A percentile compares a stretch with the other conserved stretches of the same genome.
phyloP scores from a whole-genome alignment of 2,888 invertebrate genomes.

The Drosophila imparisetae region DNA sequence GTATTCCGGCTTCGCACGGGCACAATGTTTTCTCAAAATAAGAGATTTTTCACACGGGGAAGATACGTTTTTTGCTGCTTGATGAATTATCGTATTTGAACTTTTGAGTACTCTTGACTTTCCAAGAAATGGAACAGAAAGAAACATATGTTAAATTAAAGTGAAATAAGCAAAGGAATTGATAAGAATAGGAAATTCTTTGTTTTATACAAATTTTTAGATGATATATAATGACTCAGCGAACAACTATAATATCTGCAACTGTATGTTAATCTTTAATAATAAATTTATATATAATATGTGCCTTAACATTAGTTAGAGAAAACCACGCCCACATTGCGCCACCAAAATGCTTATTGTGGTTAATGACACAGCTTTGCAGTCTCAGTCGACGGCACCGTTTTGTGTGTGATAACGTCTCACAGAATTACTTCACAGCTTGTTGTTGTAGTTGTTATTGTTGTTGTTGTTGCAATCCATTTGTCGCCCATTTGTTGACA shows the following conservation, averaged over 20 bases:
- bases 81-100: background rate
- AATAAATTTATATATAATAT: background rate
- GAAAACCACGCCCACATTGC: background rate
- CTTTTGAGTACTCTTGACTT: background rate
- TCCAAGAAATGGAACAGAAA: background rate
- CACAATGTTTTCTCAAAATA: background rate
- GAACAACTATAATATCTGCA: background rate
- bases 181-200: background rate
- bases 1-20: background rate
- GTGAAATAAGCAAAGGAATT: too few relatives aligned
- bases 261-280: background rate
- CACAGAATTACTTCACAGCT: slow-evolving; percentile 46
- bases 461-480: slow-evolving; percentile 36
- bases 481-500: slow-evolving; percentile 65
- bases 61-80: background rate
- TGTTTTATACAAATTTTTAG: background rate
- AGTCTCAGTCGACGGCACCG: slow-evolving; percentile 2
- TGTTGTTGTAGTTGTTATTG: slow-evolving; percentile 11
- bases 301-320: slow-evolving; percentile 3
- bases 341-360: slow-evolving; percentile 10
- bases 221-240: background rate
- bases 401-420: slow-evolving; percentile 38
- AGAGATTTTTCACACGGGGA: background rate
- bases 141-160: background rate
- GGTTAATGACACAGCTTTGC: slow-evolving; percentile 39